Percentiles rank a stretch among this genome's conserved stretches.
Evolutionary conservation across 2,113 vertebrate species (phyloP).

Genomic region (Vombatus ursinus): DNA sequence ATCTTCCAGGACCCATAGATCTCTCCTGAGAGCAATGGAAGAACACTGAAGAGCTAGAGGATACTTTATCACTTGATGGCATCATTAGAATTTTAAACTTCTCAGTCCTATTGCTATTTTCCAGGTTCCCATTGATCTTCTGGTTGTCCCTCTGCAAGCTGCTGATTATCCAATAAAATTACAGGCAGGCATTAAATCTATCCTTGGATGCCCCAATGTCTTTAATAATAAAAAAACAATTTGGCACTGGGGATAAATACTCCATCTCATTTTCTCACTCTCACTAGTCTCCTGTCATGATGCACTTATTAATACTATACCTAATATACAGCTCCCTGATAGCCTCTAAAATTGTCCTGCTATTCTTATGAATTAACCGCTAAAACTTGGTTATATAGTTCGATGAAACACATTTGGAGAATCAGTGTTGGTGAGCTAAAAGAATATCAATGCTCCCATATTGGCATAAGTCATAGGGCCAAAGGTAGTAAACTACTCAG

Average conservation of each 20-base stretch:
- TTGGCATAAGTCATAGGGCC: not conserved
- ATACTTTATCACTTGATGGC: not conserved
- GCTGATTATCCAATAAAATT: conserved; percentile 82
- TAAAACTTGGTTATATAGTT: conserved; percentile 70
- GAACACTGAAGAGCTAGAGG: accelerated
- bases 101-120: not conserved
- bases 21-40: accelerated
- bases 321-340: conserved; percentile 82
- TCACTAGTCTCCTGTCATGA: conserved; percentile 81
- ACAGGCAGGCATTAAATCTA: conserved; percentile 81
- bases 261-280: conserved; percentile 78
- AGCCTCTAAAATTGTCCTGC: conserved; percentile 81
- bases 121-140: conserved; percentile 33
- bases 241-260: conserved; percentile 86
- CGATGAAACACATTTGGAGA: conserved; percentile 58
- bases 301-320: conserved; percentile 77
- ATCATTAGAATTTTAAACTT: not conserved
- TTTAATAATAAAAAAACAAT: conserved; percentile 84
- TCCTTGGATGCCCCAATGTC: conserved; percentile 80
- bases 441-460: not conserved
- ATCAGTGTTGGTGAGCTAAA: not conserved
- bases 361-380: conserved; percentile 82
- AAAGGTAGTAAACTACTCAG: not conserved
- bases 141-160: conserved; percentile 58
- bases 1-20: not conserved